These are phyloP conservation scores for Nephrotoma appendiculata DNA, from an alignment of 2,888 invertebrate genomes.

Conservation along the genomic window DNA sequence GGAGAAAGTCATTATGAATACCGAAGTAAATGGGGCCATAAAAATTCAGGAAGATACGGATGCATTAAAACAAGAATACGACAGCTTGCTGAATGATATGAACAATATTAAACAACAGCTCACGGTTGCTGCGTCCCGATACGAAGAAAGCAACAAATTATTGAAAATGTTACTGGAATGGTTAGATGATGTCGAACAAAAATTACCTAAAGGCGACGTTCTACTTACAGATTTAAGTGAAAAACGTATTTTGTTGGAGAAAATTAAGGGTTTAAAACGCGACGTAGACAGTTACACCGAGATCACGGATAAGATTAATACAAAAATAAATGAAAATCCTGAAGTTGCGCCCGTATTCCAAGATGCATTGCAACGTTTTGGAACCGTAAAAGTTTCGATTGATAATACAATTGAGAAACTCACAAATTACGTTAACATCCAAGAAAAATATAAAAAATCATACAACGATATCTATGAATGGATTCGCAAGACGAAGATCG, in stretches of 20 bases:
- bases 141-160: constrained; percentile 77
- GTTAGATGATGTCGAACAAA: constrained; percentile 77
- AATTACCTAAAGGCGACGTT: constrained; percentile 56
- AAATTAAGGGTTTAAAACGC: constrained; percentile 65
- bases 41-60: constrained; percentile 89
- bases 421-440: constrained; percentile 71
- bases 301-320: constrained; percentile 59
- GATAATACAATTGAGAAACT: constrained; percentile 54
- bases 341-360: constrained; percentile 55
- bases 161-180: constrained; percentile 72
- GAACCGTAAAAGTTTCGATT: constrained; percentile 49
- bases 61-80: constrained; percentile 75
- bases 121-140: constrained; percentile 55
- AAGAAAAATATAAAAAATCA: constrained; percentile 73
- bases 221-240: constrained; percentile 76
- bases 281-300: constrained; percentile 71
- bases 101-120: constrained; percentile 65
- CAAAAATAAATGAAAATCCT: constrained; percentile 54
- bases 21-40: constrained; percentile 72
- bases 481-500: constrained; percentile 65
- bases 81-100: constrained; percentile 67
- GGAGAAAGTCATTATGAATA: constrained; percentile 86
- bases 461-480: constrained; percentile 74
- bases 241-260: constrained; percentile 78
- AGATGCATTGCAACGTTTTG: constrained; percentile 54